Base-by-base conservation (phyloP, 2,888 invertebrate species). In the Volucella inanis region DNA sequence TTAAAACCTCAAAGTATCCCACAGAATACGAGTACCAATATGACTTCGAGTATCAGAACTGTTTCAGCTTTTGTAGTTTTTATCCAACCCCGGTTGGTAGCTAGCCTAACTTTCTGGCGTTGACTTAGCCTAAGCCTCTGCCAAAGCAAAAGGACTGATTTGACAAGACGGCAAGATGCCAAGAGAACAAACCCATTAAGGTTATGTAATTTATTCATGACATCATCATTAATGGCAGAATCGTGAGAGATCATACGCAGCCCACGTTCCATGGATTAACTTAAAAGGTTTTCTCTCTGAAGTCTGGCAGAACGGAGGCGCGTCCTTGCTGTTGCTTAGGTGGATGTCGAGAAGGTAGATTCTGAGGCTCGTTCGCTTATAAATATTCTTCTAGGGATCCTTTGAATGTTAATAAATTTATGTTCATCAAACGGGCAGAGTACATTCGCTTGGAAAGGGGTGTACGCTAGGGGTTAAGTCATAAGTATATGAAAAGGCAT, bases 351-450 rank as follows among this genome's bases (percentile, higher is more conserved):
- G 31, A 76, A 80, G 76, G 85, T 80, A 77, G 68, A 67, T 81
- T 76, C 71, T 72, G 31, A 62, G 81, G 38, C 72, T 85, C 76
- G 72, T 81, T 85, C 65, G 80, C 81, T 72, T 81, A 77, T 81
- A 85, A 81, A 85, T 85, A 72, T 85, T 72, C 81, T 64, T 18
- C 18, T 18, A 18, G 81, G 77, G 85, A 85, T 85, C 76, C 85
- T 81, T 81, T 85, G 85, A 85, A 85, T 85, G 81, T 85, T 85
- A 85, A 85, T 85, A 85, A 85, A 85, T 85, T 81, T 85, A 85
- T 85, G 81, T 77, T 85, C 81, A 85, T 85, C 76, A 77, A 72
- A 74, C 47, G 54, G 41, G 55, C 61, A 47, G 79, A 54, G 72
- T 71, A 54, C 18, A 31, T 31, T 31, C 31, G 31, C 43, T 15